phyloP scores from a whole-genome alignment of 2,113 vertebrate species.

The Rhinichthys klamathensis region DNA sequence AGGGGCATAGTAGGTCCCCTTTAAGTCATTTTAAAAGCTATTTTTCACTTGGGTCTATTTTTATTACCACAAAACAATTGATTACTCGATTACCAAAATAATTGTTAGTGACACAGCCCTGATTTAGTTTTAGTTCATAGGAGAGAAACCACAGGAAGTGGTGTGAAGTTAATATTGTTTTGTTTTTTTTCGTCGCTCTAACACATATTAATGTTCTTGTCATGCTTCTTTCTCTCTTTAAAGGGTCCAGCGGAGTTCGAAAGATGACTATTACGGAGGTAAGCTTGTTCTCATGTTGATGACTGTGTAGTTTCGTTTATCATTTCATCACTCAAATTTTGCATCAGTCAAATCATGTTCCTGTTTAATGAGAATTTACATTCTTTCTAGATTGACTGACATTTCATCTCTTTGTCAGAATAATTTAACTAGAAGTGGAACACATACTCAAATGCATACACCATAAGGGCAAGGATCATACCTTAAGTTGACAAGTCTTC shows the following conservation, averaged over 20 bases:
- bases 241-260: conserved; percentile 74
- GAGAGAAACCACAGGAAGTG: background rate
- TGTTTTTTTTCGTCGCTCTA: conserved; percentile 10
- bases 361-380: background rate
- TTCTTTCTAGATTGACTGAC: background rate
- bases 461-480: background rate
- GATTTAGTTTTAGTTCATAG: background rate
- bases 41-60: too few species aligned
- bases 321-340: background rate
- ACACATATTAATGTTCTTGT: background rate
- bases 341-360: background rate
- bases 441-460: background rate
- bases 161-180: background rate
- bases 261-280: conserved; percentile 78
- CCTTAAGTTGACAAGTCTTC: background rate
- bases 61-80: too few species aligned
- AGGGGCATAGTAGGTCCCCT: too few species aligned
- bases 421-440: background rate
- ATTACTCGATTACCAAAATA: too few species aligned
- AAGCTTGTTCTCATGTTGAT: conserved; percentile 41
- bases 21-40: too few species aligned
- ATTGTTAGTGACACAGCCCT: too few species aligned
- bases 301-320: background rate
- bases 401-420: background rate
- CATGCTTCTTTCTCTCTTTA: conserved; percentile 46